Conservation (phyloP, 2,113 vertebrate genomes). For the Pavo muticus region DNA sequence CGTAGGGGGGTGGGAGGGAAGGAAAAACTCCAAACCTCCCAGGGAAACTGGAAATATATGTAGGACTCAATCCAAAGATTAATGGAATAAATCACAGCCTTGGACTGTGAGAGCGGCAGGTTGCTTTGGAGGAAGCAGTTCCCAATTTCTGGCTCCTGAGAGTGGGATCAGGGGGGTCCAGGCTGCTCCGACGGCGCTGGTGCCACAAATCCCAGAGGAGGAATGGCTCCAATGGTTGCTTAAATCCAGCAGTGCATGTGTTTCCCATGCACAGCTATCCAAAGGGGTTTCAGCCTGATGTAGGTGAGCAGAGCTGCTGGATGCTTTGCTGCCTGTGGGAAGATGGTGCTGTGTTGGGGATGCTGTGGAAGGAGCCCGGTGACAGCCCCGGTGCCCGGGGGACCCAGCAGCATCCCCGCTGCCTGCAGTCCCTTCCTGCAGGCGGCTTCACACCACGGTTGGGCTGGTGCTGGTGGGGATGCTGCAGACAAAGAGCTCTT, state of each 20-base stretch:
- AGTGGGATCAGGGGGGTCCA: neutral
- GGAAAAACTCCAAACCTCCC: neutral
- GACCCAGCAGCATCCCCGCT: neutral
- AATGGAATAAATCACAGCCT: neutral
- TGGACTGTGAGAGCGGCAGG: neutral
- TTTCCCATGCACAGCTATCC: neutral
- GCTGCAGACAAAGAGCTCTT: slow-evolving; percentile 36
- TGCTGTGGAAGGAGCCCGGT: neutral
- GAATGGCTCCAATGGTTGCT: fast-evolving
- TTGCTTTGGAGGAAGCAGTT: neutral
- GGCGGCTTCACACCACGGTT: fast-evolving
- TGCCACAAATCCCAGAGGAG: fast-evolving
- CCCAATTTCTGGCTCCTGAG: neutral
- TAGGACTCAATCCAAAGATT: neutral
- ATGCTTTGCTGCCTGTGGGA: neutral
- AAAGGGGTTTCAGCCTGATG: fast-evolving
- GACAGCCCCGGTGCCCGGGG: neutral
- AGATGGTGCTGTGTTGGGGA: neutral
- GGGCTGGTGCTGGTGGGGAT: neutral
- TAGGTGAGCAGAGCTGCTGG: neutral
- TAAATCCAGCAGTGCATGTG: fast-evolving
- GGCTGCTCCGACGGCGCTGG: neutral
- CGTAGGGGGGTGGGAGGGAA: fast-evolving
- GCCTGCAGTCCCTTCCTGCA: neutral
- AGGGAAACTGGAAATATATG: slow-evolving; percentile 9